These are phyloP conservation scores for Acronicta leporina DNA, from an alignment of 2,888 invertebrate species.

Conservation along the genomic window DNA sequence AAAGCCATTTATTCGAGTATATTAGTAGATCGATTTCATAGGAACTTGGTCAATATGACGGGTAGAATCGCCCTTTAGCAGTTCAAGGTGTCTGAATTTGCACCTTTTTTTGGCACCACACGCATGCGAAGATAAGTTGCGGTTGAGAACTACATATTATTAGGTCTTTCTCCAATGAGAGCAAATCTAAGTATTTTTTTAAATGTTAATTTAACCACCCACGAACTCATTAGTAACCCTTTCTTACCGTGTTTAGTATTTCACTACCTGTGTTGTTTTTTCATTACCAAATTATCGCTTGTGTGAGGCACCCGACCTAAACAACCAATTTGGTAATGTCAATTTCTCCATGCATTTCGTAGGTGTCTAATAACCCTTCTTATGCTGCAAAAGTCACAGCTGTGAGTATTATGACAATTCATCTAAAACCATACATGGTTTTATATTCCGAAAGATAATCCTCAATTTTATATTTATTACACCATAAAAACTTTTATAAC, in stretches of 20 bases:
- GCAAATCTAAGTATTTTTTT: not conserved
- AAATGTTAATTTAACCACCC: constrained; percentile 22
- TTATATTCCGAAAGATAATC: not conserved
- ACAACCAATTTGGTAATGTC: not conserved
- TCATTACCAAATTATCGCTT: constrained; percentile 5
- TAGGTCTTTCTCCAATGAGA: not conserved
- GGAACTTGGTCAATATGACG: too few relatives aligned
- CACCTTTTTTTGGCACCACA: too few relatives aligned
- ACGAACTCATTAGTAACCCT: constrained; percentile 15
- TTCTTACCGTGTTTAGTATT: constrained; percentile 10
- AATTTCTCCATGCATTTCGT: too few relatives aligned
- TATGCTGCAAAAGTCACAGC: not conserved
- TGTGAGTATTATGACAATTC: not conserved
- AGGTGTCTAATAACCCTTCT: too few relatives aligned
- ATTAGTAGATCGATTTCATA: too few relatives aligned
- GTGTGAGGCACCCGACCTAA: not conserved
- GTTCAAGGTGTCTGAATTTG: too few relatives aligned
- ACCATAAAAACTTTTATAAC: constrained; percentile 4
- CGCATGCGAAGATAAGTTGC: not conserved
- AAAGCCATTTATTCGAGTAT: too few relatives aligned
- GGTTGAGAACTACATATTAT: not conserved
- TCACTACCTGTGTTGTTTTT: constrained; percentile 2
- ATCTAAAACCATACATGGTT: not conserved
- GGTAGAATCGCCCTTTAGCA: too few relatives aligned
- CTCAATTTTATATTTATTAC: not conserved